Evolutionary conservation across 2,888 invertebrate species (phyloP).

Genomic region (Marasmarcha lunaedactyla): DNA sequence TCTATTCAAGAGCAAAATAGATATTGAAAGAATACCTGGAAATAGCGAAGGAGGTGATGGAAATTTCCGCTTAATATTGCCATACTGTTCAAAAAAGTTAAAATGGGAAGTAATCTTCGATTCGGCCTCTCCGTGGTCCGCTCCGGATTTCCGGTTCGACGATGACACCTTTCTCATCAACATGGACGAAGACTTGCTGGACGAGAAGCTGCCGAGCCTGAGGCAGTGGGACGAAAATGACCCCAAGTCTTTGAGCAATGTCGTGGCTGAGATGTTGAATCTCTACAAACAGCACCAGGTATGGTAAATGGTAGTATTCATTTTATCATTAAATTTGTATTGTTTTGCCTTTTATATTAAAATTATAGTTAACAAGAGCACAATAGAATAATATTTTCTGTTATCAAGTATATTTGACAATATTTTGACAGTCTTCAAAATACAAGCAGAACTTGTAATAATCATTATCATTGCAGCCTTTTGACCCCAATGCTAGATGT

Average conservation of each 20-base stretch:
- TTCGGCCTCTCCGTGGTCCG: conserved; percentile 70
- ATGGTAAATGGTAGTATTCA: conserved; percentile 18
- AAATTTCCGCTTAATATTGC: conserved; percentile 74
- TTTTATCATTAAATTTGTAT: conserved; percentile 1
- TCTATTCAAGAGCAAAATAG: conserved; percentile 55
- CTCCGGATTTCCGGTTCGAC: conserved; percentile 82
- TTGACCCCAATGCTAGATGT: too few species aligned
- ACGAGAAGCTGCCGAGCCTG: conserved; percentile 68
- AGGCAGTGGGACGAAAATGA: conserved; percentile 74
- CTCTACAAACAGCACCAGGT: conserved; percentile 77
- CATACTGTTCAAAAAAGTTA: conserved; percentile 76
- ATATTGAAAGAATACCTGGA: conserved; percentile 50
- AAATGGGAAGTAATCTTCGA: conserved; percentile 81
- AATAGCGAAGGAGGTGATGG: conserved; percentile 42
- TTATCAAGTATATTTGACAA: too few species aligned
- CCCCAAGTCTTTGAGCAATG: conserved; percentile 67
- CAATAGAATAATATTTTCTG: too few species aligned
- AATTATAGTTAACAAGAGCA: too few species aligned
- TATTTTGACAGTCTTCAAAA: too few species aligned
- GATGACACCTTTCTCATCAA: conserved; percentile 75
- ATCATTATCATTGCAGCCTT: too few species aligned
- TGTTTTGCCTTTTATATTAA: background rate
- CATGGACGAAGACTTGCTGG: conserved; percentile 65
- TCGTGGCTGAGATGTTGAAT: conserved; percentile 72
- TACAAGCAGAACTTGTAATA: too few species aligned